phyloP scores from a whole-genome alignment of 2,113 vertebrate genomes.

The Oxygymnocypris stewartii region DNA sequence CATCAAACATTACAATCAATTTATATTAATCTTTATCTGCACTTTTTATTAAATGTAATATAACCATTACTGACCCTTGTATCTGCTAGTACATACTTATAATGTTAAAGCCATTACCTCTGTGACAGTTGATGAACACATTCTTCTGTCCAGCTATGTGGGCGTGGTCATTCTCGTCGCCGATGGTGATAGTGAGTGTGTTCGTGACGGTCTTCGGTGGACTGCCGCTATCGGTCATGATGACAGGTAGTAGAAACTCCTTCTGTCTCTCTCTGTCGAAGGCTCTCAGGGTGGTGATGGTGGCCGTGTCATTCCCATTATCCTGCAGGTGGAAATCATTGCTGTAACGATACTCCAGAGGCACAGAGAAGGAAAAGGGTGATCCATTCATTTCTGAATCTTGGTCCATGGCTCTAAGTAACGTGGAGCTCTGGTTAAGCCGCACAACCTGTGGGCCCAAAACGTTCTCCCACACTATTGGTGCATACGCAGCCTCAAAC shows the following conservation, averaged over 20 bases:
- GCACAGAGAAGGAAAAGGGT: constrained; percentile 80
- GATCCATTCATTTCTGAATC: constrained; percentile 81
- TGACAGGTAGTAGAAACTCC: constrained; percentile 79
- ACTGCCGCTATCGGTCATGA: constrained; percentile 84
- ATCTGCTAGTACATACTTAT: background rate
- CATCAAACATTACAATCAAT: background rate
- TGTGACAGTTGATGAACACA: constrained; percentile 79
- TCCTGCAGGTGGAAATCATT: constrained; percentile 85
- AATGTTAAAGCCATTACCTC: constrained; percentile 71
- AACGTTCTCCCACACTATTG: constrained; percentile 83
- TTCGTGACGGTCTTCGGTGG: constrained; percentile 82
- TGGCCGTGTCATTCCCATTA: constrained; percentile 83
- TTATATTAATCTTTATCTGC: background rate
- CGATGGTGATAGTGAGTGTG: constrained; percentile 83
- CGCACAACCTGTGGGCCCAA: constrained; percentile 76
- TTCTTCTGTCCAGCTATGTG: constrained; percentile 82
- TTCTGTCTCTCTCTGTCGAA: constrained; percentile 88
- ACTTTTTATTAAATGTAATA: background rate
- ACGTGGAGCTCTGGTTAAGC: constrained; percentile 80
- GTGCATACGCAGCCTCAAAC: constrained; percentile 81
- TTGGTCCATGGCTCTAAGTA: constrained; percentile 77
- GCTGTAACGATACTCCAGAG: constrained; percentile 74
- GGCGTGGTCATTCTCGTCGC: constrained; percentile 87
- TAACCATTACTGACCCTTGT: background rate
- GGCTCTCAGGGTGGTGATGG: constrained; percentile 79